A percentile compares a stretch with the other conserved stretches of the same genome.
These are phyloP conservation scores for Cerceris ruficornis DNA, from an alignment of 2,888 invertebrate species.

Conservation along the genomic window DNA sequence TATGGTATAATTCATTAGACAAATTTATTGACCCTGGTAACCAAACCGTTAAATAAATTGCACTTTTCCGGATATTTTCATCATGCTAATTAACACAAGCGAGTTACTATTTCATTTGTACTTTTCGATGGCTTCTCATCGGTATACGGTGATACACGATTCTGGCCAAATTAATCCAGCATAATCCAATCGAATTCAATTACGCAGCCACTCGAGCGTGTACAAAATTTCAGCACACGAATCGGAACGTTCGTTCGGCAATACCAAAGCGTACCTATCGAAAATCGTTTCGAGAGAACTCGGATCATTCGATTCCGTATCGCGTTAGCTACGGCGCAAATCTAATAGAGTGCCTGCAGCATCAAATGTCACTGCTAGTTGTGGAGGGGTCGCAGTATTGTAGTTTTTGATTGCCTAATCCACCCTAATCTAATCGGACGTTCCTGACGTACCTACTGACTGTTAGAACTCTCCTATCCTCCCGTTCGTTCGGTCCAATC, in stretches of 20 bases:
- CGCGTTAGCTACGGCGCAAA: slow-evolving; percentile 79
- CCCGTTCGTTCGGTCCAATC: slow-evolving; percentile 47
- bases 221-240: slow-evolving; percentile 46
- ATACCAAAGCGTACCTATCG: slow-evolving; percentile 39
- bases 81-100: too few relatives aligned
- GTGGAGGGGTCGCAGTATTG: slow-evolving; percentile 76
- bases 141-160: not conserved
- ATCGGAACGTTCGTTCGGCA: slow-evolving; percentile 43
- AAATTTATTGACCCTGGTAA: too few relatives aligned
- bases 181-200: slow-evolving; percentile 26
- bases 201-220: slow-evolving; percentile 5
- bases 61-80: too few relatives aligned
- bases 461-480: slow-evolving; percentile 50
- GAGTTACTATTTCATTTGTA: too few relatives aligned
- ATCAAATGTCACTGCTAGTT: slow-evolving; percentile 79
- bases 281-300: slow-evolving; percentile 68
- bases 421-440: slow-evolving; percentile 80
- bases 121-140: not conserved
- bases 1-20: too few relatives aligned
- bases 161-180: slow-evolving; percentile 1
- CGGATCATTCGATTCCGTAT: slow-evolving; percentile 80
- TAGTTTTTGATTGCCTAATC: slow-evolving; percentile 82
- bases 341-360: slow-evolving; percentile 80
- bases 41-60: too few relatives aligned
- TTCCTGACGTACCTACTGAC: slow-evolving; percentile 50